These are phyloP conservation scores for Emys orbicularis DNA, from an alignment of 2,797 vertebrate genomes.

Conservation along the genomic window DNA sequence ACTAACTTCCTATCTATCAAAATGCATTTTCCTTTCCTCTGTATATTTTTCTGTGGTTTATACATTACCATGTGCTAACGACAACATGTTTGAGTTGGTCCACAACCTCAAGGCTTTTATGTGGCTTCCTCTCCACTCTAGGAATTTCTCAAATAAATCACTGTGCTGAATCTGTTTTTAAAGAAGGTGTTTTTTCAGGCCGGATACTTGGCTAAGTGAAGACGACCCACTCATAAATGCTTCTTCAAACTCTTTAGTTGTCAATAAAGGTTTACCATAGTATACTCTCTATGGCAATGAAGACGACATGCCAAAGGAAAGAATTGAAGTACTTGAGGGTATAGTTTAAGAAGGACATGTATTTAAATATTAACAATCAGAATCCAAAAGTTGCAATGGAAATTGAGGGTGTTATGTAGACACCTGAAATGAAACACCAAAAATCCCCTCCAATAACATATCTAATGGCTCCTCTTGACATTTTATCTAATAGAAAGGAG, in stretches of 20 bases:
- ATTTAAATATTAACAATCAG: neutral
- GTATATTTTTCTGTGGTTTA: neutral
- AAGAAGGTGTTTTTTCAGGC: slow-evolving; percentile 39
- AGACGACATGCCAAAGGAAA: neutral
- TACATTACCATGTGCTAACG: neutral
- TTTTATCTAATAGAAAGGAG: neutral
- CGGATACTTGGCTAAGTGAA: neutral
- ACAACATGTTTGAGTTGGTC: neutral
- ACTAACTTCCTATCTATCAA: neutral
- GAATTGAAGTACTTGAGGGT: neutral
- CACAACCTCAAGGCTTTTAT: slow-evolving; percentile 31
- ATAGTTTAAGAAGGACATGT: neutral
- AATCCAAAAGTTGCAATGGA: neutral
- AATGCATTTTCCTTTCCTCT: neutral
- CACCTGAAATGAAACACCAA: neutral
- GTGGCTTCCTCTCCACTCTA: slow-evolving; percentile 29
- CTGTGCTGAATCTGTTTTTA: slow-evolving; percentile 34
- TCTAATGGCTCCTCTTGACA: neutral
- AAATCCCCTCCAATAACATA: neutral
- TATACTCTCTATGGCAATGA: neutral
- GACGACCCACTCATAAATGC: slow-evolving; percentile 1
- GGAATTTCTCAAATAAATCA: slow-evolving; percentile 36
- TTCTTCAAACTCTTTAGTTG: slow-evolving; percentile 9
- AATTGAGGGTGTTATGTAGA: neutral
- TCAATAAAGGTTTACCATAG: slow-evolving; percentile 7